Percentiles rank a stretch among this genome's conserved stretches.
These are phyloP conservation scores for Papilio elwesi DNA, from an alignment of 2,888 invertebrate genomes.

Conservation along the genomic window DNA sequence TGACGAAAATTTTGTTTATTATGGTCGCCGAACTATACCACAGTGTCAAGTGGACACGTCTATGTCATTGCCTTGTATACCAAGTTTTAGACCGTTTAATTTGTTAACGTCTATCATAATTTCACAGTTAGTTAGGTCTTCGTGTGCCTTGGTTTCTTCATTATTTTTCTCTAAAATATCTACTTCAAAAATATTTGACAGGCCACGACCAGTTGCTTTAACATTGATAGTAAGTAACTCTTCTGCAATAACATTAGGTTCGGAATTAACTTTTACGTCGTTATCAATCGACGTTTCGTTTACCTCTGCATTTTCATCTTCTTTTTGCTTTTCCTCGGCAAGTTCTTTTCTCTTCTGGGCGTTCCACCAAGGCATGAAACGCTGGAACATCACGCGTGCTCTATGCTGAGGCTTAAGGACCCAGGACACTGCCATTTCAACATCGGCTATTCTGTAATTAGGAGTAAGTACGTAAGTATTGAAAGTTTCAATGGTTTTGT, in stretches of 20 bases:
- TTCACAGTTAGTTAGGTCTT: constrained; percentile 5
- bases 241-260: constrained; percentile 6
- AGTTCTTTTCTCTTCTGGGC: constrained; percentile 67
- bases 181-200: constrained; percentile 1
- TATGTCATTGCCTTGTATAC: constrained; percentile 15
- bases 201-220: neutral
- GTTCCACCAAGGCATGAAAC: constrained; percentile 81
- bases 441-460: constrained; percentile 75
- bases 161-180: neutral
- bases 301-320: constrained; percentile 44
- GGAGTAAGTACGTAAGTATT: neutral
- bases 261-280: neutral
- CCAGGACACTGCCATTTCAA: constrained; percentile 78
- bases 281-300: constrained; percentile 13
- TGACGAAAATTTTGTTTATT: constrained; percentile 15
- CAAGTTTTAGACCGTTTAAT: constrained; percentile 23
- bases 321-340: constrained; percentile 64
- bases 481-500: neutral
- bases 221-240: neutral
- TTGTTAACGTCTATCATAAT: constrained; percentile 1
- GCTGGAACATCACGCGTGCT: constrained; percentile 76
- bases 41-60: constrained; percentile 28
- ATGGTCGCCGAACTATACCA: constrained; percentile 30
- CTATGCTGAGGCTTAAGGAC: constrained; percentile 81
- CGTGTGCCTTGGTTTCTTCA: constrained; percentile 11